Evolutionary conservation across 2,888 invertebrate genomes (phyloP).

Genomic region (Boloria selene): DNA sequence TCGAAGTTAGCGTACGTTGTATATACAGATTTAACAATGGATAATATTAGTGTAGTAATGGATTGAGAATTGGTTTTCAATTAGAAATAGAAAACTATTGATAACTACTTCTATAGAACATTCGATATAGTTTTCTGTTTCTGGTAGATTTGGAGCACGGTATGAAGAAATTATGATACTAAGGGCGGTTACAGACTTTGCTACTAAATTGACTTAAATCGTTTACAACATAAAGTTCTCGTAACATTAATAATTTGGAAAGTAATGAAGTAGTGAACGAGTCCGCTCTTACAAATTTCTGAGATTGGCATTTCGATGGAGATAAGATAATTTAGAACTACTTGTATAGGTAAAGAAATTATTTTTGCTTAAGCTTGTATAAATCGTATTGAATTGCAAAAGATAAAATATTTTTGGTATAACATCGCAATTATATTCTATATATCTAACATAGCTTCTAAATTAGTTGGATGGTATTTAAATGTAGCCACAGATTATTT

Average conservation of each 20-base stretch:
- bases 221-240: no score
- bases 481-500: constrained; percentile 42
- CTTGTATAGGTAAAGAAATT: constrained; percentile 68
- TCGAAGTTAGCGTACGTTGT: constrained; percentile 37
- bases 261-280: constrained; percentile 10
- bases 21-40: constrained; percentile 64
- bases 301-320: constrained; percentile 50
- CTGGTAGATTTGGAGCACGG: constrained; percentile 62
- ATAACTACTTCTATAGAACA: no score
- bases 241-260: no score
- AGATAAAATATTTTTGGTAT: constrained; percentile 77
- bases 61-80: constrained; percentile 42
- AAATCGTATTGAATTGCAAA: constrained; percentile 71
- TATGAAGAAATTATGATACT: constrained; percentile 66
- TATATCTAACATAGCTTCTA: constrained; percentile 57
- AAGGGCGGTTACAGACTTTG: constrained; percentile 33
- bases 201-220: constrained; percentile 11
- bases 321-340: constrained; percentile 43
- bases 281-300: constrained; percentile 44
- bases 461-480: constrained; percentile 61
- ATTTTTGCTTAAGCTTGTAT: constrained; percentile 81
- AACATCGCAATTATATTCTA: constrained; percentile 56
- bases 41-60: constrained; percentile 55
- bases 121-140: constrained; percentile 23
- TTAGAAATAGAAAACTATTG: constrained; percentile 16